Evolutionary conservation across 2,797 vertebrate species (phyloP), one percentile per base, ranked within the genome.

Genomic region (Cephalopachus bancanus): DNA sequence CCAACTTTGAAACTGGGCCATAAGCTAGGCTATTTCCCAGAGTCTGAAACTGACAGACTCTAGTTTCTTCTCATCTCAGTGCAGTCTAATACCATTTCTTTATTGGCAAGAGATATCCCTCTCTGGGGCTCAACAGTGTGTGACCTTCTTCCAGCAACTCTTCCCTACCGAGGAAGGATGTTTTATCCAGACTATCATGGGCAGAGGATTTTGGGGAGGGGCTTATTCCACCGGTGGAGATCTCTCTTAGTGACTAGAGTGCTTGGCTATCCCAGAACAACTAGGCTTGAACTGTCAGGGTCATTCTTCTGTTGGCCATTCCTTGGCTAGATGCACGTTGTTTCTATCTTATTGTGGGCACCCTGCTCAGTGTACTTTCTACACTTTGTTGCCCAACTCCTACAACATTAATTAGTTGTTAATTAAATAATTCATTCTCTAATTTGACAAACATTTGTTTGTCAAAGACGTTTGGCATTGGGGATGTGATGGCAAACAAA

Each of bases 1-100:
- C 51, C 2, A 17, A 0, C 12, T 72, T 33, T 14, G 59, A 33
- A 64, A 3, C 10, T 3, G 26, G 28, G 10, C 44, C 60, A 0
- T 1, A 7, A 20, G 59, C 7, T 22, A 53, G 24, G 9, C 1
- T 72, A 62, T 76, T 49, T 80, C 30, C 72, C 49, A 22, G 80
- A 37, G 16, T 37, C 83, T 80, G 19, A 81, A 49, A 85, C 7
- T 78, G 17, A 67, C 30, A 44, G 57, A 22, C 72, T 57, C 22
- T 75, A 51, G 37, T 24, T 60, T 62, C 10, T 91, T 79, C n/a
- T 60, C 30, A 30, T 53, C 72, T 30, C 0, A 5, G 0, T 24
- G 15, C 49, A 65, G 22, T 51, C 51, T 6, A 17, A 14, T 79
- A 74, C 3, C n/a, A 7, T n/a, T 53, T 83, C 37, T 91, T 83